Evolutionary conservation across 2,113 vertebrate species (phyloP).

Genomic region (Cinclus cinclus): DNA sequence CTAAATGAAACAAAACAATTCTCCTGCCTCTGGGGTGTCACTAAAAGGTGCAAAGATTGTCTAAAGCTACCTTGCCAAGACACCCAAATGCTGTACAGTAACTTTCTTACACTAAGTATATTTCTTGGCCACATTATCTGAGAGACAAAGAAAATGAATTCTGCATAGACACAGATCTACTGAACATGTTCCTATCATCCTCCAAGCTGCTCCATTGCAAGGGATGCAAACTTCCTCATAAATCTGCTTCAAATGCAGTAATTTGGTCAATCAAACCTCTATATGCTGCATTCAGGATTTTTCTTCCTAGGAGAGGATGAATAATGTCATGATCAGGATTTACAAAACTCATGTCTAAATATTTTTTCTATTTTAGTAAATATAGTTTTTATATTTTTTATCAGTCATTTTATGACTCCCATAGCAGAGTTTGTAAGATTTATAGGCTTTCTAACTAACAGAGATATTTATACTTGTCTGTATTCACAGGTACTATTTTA

Average conservation of each 20-base stretch:
- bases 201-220: background rate
- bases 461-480: background rate
- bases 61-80: background rate
- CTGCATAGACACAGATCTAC: background rate
- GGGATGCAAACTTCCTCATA: background rate
- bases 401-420: background rate
- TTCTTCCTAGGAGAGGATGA: background rate
- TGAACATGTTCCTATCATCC: background rate
- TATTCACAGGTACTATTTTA: background rate
- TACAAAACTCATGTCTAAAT: background rate
- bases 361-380: background rate
- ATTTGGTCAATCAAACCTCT: background rate
- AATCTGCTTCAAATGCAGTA: background rate
- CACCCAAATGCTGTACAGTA: background rate
- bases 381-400: rapidly evolving
- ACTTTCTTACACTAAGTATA: background rate
- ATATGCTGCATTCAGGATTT: background rate
- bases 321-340: background rate
- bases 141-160: background rate
- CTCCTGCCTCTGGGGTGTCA: background rate
- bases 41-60: background rate
- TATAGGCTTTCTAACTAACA: background rate
- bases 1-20: background rate
- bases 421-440: background rate
- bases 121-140: background rate